These are phyloP conservation scores for Lucifuga dentata DNA, from an alignment of 2,113 vertebrate genomes.

Conservation along the genomic window DNA sequence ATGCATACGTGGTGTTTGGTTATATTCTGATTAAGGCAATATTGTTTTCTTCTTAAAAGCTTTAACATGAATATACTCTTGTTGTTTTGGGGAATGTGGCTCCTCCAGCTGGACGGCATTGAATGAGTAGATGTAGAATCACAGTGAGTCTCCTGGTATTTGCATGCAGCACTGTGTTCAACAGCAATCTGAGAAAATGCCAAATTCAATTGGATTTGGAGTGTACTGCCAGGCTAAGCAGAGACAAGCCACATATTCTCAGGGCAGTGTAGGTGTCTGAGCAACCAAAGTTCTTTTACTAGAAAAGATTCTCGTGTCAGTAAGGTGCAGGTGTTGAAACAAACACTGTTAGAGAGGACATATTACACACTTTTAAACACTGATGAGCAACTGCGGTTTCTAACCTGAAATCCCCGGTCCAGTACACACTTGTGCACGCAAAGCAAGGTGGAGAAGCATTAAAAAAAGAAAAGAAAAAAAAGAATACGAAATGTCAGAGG, in stretches of 20 bases:
- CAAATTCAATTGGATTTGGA: neutral
- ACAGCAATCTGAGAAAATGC: constrained; percentile 8
- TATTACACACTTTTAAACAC: constrained; percentile 5
- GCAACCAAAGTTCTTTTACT: neutral
- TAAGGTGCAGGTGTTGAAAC: neutral
- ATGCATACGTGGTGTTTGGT: too few species aligned
- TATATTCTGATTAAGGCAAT: too few species aligned
- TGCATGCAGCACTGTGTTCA: neutral
- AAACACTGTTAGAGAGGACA: neutral
- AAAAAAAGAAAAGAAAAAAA: constrained; percentile 41
- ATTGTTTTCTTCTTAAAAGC: too few species aligned
- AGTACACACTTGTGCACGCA: constrained; percentile 20
- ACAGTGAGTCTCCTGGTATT: too few species aligned
- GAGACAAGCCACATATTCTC: neutral
- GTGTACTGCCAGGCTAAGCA: neutral
- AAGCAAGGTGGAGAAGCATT: constrained; percentile 40
- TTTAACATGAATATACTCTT: too few species aligned
- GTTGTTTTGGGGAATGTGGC: too few species aligned
- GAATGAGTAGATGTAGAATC: too few species aligned
- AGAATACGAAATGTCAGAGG: constrained; percentile 70
- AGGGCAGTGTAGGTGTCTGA: neutral
- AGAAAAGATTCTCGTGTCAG: neutral
- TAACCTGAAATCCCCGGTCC: constrained; percentile 30
- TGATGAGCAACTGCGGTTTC: constrained; percentile 13
- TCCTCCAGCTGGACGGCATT: too few species aligned